Evolutionary conservation across 1,140 invertebrate species (phyloP).

Genomic region (Apis florea): DNA sequence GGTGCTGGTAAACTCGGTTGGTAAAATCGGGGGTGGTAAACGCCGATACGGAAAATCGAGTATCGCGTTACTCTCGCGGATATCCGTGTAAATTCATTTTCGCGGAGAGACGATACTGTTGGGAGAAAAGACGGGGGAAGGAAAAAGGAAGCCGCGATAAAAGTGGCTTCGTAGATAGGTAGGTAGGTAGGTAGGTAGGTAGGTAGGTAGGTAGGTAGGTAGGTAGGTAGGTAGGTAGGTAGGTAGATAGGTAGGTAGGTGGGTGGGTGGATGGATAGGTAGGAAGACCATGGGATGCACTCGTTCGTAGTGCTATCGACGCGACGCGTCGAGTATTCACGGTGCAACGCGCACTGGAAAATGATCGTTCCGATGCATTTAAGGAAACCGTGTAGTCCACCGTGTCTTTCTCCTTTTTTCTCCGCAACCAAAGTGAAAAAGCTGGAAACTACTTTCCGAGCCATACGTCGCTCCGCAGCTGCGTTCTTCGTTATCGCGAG

Average conservation of each 20-base stretch:
- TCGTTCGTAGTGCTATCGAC: conserved; percentile 13
- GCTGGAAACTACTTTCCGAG: too few species aligned
- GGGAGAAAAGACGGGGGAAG: background rate
- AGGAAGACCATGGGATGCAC: conserved; percentile 15
- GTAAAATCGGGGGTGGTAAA: background rate
- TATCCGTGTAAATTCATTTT: background rate
- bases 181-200: background rate
- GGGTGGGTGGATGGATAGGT: background rate
- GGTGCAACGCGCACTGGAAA: conserved; percentile 13
- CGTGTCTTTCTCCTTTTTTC: too few species aligned
- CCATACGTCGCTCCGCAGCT: too few species aligned
- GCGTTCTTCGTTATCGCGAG: too few species aligned
- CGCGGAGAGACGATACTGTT: background rate
- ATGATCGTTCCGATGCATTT: conserved; percentile 21
- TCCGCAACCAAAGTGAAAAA: too few species aligned
- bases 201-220: background rate
- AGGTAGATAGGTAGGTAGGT: background rate
- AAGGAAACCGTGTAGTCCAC: background rate
- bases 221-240: background rate
- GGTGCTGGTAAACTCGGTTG: background rate
- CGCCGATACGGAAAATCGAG: background rate
- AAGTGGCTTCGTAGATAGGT: background rate
- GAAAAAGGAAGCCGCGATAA: conserved; percentile 11
- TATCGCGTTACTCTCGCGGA: background rate
- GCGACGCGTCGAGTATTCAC: conserved; percentile 22